Percentiles rank a stretch among this genome's conserved stretches.
These are phyloP conservation scores for Tanytarsus gracilentus DNA, from an alignment of 2,888 invertebrate genomes.

Conservation along the genomic window DNA sequence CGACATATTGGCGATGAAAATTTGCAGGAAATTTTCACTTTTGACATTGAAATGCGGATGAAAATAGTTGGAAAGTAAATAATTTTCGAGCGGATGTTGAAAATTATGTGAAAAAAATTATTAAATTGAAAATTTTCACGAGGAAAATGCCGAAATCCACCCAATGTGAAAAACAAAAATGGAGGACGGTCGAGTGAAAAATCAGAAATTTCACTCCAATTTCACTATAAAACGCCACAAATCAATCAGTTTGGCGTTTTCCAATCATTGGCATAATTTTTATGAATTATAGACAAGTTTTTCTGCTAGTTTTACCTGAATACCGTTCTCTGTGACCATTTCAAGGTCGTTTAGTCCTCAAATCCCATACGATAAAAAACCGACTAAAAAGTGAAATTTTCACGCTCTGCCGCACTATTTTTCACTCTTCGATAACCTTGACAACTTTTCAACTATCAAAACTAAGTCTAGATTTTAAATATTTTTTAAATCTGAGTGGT, in stretches of 20 bases:
- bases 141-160: not conserved
- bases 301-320: constrained; percentile 37
- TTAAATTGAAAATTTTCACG: not conserved
- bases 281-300: not conserved
- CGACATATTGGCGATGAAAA: constrained; percentile 24
- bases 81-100: not conserved
- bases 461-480: constrained; percentile 12
- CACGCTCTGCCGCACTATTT: not conserved
- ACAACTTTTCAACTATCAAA: not conserved
- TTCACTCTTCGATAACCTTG: not conserved
- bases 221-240: not conserved
- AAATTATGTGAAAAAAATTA: not conserved
- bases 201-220: not conserved
- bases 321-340: constrained; percentile 45
- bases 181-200: constrained; percentile 14
- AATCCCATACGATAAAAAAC: constrained; percentile 25
- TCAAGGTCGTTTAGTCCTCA: constrained; percentile 32
- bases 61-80: not conserved
- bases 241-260: not conserved
- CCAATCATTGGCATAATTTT: not conserved
- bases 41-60: not conserved
- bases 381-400: not conserved
- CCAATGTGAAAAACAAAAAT: constrained; percentile 14
- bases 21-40: not conserved
- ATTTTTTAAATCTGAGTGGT: not conserved